Evolutionary conservation across 2,888 invertebrate species (phyloP), one percentile per base, ranked within the genome.

Genomic region (Mesorhabditis spiculigera): DNA sequence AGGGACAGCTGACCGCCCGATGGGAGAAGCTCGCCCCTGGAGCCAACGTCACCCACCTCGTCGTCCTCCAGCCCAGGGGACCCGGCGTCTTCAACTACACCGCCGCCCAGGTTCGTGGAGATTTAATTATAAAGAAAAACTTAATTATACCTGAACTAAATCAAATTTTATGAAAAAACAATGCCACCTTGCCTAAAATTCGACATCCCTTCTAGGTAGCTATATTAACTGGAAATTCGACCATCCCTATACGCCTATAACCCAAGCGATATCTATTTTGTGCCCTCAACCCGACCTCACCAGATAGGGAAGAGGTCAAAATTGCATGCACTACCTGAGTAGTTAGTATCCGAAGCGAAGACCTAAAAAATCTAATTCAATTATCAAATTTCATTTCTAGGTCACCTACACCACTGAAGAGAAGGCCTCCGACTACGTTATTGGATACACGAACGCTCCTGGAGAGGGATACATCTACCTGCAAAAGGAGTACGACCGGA

Each of bases 31-130:
- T 98, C 85, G 91, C 94, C 16, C 94, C 97, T 5, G 79, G 92
- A 83, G 92, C 92, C 13, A 98, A 98, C 88, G 93, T 94, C 4
- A 92, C 94, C 1, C 96, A 98, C 87, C 92, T 93, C 4, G 92
- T 95, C 41, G 92, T 97, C 5, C 71, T 78, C 10, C 89, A 93
- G 75, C 96, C 97, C 4, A 91, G 91, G 83, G 91, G 91, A 85
- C 93, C 90, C 86, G 97, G 97, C 45, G 93, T 93, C 87, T 96
- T 94, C 89, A 98, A 98, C 88, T 97, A 98, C 87, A 93, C 95
- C 4, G 91, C 95, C 68, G 97, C 97, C 74, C 74, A 75, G 61
- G 75, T 76, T 28, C 28, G 28, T 28, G 28, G 3, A 28, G 28
- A 28, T 28, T 28, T 28, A 28, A 28, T 28, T 13, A 63, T 8